These are phyloP conservation scores for Corythornis cristatus DNA, from an alignment of 2,113 vertebrate species.

Conservation along the genomic window DNA sequence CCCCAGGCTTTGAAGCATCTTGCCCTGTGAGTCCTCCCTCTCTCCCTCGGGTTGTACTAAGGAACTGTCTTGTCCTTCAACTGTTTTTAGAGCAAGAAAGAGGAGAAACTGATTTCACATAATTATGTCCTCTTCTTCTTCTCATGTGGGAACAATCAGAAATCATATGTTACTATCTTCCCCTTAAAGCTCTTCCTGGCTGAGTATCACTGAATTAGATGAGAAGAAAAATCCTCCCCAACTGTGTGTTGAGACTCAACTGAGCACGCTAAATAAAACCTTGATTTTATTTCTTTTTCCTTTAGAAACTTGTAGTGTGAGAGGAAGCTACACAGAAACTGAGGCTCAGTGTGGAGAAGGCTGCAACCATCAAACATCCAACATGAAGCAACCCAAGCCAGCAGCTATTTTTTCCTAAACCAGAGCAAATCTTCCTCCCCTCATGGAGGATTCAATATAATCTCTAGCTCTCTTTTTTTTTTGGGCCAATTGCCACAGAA, in stretches of 20 bases:
- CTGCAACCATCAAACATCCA: background rate
- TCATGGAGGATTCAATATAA: background rate
- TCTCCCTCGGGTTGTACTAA: background rate
- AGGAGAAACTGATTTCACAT: background rate
- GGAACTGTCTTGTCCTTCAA: background rate
- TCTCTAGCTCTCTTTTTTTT: background rate
- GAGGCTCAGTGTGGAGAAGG: background rate
- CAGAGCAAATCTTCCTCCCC: background rate
- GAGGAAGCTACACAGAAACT: background rate
- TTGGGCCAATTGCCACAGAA: constrained; percentile 33
- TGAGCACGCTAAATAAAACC: background rate
- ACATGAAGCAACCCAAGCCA: background rate
- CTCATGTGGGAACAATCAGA: background rate
- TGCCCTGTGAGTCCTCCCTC: background rate
- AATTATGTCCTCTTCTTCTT: constrained; percentile 11
- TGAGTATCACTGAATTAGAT: background rate
- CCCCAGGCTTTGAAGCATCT: background rate
- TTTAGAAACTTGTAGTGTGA: background rate
- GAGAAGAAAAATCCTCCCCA: background rate
- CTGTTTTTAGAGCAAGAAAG: background rate
- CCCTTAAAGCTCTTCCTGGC: constrained; percentile 3
- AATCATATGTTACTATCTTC: background rate
- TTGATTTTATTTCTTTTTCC: background rate
- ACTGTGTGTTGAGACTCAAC: background rate
- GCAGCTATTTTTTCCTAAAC: background rate